phyloP scores from a whole-genome alignment of 2,797 vertebrate genomes.

The Cyclura pinguis region DNA sequence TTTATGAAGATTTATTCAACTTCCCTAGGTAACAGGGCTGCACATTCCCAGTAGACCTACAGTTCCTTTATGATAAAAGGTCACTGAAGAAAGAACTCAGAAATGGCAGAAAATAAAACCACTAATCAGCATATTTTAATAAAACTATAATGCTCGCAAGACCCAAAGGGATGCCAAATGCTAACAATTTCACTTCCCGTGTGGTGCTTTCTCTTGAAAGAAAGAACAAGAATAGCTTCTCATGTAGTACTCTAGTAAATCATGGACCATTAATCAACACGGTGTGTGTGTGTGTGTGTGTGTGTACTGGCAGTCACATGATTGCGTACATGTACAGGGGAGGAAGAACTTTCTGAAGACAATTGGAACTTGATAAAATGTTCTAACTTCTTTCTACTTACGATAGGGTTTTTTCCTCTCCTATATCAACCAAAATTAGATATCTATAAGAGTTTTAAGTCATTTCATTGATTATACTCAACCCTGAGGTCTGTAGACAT shows the following conservation, averaged over 20 bases:
- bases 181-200: constrained; percentile 60
- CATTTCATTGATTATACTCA: neutral
- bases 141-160: constrained; percentile 49
- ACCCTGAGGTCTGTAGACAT: too few species aligned
- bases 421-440: too few species aligned
- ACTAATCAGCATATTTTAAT: constrained; percentile 58
- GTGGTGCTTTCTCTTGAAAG: constrained; percentile 40
- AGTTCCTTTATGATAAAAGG: constrained; percentile 28
- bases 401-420: constrained; percentile 31
- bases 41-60: neutral
- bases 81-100: constrained; percentile 28
- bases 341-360: neutral
- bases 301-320: too few species aligned
- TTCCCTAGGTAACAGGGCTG: neutral
- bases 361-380: neutral
- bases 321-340: neutral
- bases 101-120: constrained; percentile 55
- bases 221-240: constrained; percentile 54
- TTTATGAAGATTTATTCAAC: constrained; percentile 47
- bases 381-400: neutral
- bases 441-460: constrained; percentile 24
- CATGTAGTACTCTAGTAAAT: constrained; percentile 57
- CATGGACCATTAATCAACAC: constrained; percentile 57
- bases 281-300: fast-evolving
- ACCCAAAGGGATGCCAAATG: constrained; percentile 55